phyloP scores from a whole-genome alignment of 1,140 invertebrate species.

The Triops cancriformis region DNA sequence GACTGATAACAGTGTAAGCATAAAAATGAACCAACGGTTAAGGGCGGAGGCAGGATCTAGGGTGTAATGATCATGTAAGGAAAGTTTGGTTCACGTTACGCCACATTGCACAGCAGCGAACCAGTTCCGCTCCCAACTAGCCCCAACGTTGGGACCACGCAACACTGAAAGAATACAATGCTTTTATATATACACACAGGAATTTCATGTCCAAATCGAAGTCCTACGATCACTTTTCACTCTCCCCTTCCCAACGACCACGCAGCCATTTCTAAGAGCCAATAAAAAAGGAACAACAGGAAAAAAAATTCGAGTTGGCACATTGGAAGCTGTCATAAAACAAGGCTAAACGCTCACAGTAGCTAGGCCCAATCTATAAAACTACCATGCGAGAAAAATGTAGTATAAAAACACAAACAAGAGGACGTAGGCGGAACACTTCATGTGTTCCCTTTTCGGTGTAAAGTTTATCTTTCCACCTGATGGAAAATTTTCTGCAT shows the following conservation, averaged over 20 bases:
- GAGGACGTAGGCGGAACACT: background rate
- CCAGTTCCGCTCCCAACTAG: background rate
- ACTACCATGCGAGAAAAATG: background rate
- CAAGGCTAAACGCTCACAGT: background rate
- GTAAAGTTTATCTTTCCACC: constrained; percentile 4
- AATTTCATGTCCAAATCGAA: background rate
- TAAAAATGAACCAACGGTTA: background rate
- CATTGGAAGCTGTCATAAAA: background rate
- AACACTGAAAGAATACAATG: background rate
- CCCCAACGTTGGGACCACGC: background rate
- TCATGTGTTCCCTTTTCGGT: background rate
- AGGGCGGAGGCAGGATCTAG: background rate
- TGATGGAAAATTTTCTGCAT: background rate
- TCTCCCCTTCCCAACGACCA: background rate
- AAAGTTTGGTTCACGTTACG: background rate
- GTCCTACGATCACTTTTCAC: background rate
- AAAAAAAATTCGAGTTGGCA: background rate
- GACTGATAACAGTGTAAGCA: background rate
- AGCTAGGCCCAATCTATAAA: background rate
- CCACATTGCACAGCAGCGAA: constrained; percentile 2
- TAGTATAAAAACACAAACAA: background rate
- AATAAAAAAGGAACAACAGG: background rate
- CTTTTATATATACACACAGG: background rate
- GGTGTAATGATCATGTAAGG: background rate
- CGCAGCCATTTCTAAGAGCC: background rate